These are phyloP conservation scores for Yponomeuta cagnagella DNA, from an alignment of 2,888 invertebrate species.

Conservation along the genomic window DNA sequence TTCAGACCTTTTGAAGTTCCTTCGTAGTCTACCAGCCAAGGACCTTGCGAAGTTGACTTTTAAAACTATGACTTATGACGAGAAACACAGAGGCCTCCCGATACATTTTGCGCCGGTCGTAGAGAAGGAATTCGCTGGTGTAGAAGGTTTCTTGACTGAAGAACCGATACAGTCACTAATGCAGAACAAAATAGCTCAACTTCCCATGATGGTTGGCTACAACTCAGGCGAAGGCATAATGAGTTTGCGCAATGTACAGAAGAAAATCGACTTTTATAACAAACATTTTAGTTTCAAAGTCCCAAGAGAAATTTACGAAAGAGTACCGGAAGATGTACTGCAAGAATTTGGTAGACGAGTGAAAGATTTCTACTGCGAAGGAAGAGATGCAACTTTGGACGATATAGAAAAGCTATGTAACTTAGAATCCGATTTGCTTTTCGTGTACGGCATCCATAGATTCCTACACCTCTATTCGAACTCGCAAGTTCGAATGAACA, in stretches of 20 bases:
- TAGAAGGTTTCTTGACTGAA: constrained; percentile 40
- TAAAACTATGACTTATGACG: constrained; percentile 38
- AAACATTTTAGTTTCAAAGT: constrained; percentile 37
- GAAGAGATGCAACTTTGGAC: constrained; percentile 31
- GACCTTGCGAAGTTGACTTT: constrained; percentile 32
- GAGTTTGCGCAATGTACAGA: constrained; percentile 29
- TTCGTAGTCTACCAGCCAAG: constrained; percentile 37
- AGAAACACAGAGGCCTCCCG: constrained; percentile 39
- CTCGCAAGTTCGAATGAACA: constrained; percentile 17
- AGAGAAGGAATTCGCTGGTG: constrained; percentile 40
- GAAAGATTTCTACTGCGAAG: constrained; percentile 39
- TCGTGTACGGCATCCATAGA: constrained; percentile 30
- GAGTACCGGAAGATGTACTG: constrained; percentile 29
- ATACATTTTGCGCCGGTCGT: constrained; percentile 45
- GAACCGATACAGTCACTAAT: constrained; percentile 36
- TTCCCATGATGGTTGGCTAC: constrained; percentile 47
- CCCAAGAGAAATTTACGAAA: constrained; percentile 37
- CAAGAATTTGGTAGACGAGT: constrained; percentile 39
- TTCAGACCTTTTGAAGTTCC: constrained; percentile 36
- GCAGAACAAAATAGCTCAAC: constrained; percentile 34
- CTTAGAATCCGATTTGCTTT: constrained; percentile 15
- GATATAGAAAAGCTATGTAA: constrained; percentile 24
- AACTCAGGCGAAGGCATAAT: constrained; percentile 48
- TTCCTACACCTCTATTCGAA: constrained; percentile 38
- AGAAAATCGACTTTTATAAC: constrained; percentile 34